These are phyloP conservation scores for Oreonectes daqikongensis DNA, from an alignment of 2,797 vertebrate genomes.

Conservation along the genomic window DNA sequence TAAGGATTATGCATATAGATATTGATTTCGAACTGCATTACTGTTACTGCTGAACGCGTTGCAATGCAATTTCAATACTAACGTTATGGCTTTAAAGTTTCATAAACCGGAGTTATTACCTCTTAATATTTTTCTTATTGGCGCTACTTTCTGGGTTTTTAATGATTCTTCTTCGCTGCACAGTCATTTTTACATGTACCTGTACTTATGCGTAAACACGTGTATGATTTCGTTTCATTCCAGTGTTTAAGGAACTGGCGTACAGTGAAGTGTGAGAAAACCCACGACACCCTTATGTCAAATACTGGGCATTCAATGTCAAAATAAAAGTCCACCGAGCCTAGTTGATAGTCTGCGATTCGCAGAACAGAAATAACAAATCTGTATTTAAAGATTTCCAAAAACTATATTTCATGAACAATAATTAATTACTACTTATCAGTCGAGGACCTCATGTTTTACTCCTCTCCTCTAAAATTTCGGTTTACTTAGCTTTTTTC, in stretches of 20 bases:
- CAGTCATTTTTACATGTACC: slow-evolving; percentile 23
- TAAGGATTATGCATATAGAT: neutral
- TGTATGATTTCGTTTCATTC: slow-evolving; percentile 12
- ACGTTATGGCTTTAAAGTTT: neutral
- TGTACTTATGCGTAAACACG: neutral
- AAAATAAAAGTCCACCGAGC: slow-evolving; percentile 36
- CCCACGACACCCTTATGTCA: neutral
- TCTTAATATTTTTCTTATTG: slow-evolving; percentile 80
- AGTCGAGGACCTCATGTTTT: no score
- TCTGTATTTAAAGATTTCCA: neutral
- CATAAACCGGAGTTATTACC: slow-evolving; percentile 60
- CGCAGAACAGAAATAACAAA: neutral
- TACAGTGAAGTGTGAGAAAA: neutral
- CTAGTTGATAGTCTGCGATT: no score
- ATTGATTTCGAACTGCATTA: no score
- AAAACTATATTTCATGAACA: neutral
- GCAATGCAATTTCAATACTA: neutral
- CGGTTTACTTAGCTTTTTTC: no score
- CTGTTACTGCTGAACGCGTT: neutral
- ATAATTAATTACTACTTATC: no score
- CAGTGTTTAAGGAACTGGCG: neutral
- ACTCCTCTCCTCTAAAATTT: no score
- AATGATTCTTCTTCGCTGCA: slow-evolving; percentile 67
- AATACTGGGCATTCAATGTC: neutral
- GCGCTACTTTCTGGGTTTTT: slow-evolving; percentile 68